Percentiles rank a stretch among this genome's conserved stretches.
Evolutionary conservation across 2,797 vertebrate genomes (phyloP).

Genomic region (Potorous gilbertii): DNA sequence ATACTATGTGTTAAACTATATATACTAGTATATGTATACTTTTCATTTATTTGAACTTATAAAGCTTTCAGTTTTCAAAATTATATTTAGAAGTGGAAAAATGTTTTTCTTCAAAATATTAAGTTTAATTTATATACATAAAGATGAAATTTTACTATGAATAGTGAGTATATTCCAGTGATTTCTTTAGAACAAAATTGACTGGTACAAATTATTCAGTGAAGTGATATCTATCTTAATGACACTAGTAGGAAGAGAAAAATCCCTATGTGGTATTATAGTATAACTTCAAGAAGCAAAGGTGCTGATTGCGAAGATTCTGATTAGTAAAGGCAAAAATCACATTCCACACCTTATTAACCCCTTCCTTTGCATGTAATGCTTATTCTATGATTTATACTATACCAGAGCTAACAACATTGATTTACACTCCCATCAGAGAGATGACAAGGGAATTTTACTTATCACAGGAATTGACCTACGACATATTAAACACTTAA

Average conservation of each 20-base stretch:
- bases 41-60: neutral
- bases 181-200: constrained; percentile 37
- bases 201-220: neutral
- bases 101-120: neutral
- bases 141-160: constrained; percentile 24
- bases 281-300: constrained; percentile 18
- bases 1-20: no score
- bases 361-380: neutral
- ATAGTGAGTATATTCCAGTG: neutral
- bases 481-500: constrained; percentile 30
- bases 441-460: constrained; percentile 6
- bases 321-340: neutral
- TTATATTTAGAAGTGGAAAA: neutral
- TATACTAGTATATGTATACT: neutral
- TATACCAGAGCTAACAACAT: neutral
- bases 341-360: constrained; percentile 31
- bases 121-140: neutral
- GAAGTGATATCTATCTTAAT: constrained; percentile 37
- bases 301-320: neutral
- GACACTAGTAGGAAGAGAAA: neutral
- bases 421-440: constrained; percentile 1
- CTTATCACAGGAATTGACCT: constrained; percentile 11
- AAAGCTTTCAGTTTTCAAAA: neutral
- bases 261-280: neutral
- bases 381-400: constrained; percentile 8